phyloP scores from a whole-genome alignment of 2,797 vertebrate genomes.

The Muscicapa comitata region DNA sequence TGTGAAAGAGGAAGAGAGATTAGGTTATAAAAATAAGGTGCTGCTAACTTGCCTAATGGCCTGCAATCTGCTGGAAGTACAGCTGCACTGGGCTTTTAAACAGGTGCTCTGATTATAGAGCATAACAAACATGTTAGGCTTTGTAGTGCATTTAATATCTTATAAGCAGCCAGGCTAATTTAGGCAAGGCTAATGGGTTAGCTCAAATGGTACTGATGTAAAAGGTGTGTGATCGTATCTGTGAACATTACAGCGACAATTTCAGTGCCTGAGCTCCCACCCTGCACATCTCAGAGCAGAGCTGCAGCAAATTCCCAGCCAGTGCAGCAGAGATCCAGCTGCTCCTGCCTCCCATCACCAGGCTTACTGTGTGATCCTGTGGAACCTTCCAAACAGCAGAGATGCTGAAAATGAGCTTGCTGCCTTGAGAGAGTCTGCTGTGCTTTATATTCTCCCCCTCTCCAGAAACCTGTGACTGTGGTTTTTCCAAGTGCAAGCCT shows the following conservation, averaged over 20 bases:
- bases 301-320: fast-evolving
- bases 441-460: not conserved
- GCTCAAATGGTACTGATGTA: constrained; percentile 40
- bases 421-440: not conserved
- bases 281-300: not conserved
- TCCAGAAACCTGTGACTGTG: not conserved
- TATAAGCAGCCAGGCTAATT: constrained; percentile 70
- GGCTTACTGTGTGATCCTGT: not conserved
- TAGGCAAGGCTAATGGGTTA: constrained; percentile 67
- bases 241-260: not conserved
- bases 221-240: constrained; percentile 39
- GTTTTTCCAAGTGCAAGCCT: not conserved
- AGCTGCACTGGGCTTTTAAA: constrained; percentile 69
- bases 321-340: not conserved
- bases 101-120: constrained; percentile 70
- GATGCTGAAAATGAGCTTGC: not conserved
- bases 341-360: not conserved
- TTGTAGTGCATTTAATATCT: constrained; percentile 68
- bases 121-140: constrained; percentile 67
- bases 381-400: not conserved
- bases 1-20: constrained; percentile 51
- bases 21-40: constrained; percentile 66
- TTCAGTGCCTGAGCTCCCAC: not conserved
- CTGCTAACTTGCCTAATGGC: constrained; percentile 67
- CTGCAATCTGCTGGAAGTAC: constrained; percentile 64